Conservation (phyloP, 2,113 vertebrate species). For the Ardeotis arabs region DNA sequence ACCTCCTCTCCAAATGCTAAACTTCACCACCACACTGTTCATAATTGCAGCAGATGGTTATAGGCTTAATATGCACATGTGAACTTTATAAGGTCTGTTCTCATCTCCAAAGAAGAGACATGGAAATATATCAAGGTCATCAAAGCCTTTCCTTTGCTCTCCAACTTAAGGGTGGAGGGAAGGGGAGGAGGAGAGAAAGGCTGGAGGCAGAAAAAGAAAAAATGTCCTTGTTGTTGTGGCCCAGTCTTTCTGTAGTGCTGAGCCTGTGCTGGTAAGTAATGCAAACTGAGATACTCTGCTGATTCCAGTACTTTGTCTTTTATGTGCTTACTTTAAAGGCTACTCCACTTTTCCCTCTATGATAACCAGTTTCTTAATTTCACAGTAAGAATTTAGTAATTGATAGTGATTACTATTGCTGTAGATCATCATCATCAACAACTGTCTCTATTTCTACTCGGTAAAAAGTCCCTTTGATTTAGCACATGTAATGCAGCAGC, state of each 20-base stretch:
- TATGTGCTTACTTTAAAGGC: background rate
- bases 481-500: background rate
- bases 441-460: background rate
- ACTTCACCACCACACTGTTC: background rate
- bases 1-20: slow-evolving; percentile 13
- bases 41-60: slow-evolving; percentile 62
- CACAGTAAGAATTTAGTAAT: background rate
- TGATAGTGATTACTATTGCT: background rate
- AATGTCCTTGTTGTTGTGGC: fast-evolving
- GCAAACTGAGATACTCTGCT: background rate
- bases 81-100: slow-evolving; percentile 23
- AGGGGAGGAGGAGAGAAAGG: background rate
- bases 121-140: slow-evolving; percentile 23
- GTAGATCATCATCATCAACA: background rate
- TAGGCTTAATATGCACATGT: slow-evolving; percentile 14
- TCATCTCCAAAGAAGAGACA: background rate
- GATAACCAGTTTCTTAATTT: background rate
- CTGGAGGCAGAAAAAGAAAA: background rate
- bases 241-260: background rate
- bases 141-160: background rate
- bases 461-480: background rate
- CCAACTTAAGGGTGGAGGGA: fast-evolving
- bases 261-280: background rate
- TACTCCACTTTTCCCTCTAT: background rate
- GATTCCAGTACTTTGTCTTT: background rate